Conservation (phyloP, 1,140 invertebrate species). For the Danaus plexippus region DNA sequence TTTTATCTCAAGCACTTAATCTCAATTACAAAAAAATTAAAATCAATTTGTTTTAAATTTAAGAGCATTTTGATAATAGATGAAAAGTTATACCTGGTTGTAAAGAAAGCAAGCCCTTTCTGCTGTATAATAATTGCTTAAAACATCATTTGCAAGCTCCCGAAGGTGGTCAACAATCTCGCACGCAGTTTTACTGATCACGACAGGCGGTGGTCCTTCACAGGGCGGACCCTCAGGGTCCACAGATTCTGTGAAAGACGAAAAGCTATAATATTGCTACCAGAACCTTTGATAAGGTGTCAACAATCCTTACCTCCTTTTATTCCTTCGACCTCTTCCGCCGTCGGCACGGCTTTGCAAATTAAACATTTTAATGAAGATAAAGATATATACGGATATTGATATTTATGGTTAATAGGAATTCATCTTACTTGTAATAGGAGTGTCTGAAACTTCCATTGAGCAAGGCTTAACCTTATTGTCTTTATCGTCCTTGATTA, state of each 20-base stretch:
- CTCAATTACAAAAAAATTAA: too few species aligned
- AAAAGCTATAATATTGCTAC: background rate
- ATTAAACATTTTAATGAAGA: conserved; percentile 2
- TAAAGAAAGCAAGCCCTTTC: conserved; percentile 42
- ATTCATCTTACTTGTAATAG: conserved; percentile 19
- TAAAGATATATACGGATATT: too few species aligned
- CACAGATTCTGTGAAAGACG: conserved; percentile 8
- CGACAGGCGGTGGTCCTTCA: conserved; percentile 16
- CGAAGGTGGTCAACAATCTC: conserved; percentile 40
- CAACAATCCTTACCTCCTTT: conserved; percentile 16
- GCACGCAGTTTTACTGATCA: conserved; percentile 37
- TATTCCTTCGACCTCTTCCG: conserved; percentile 10
- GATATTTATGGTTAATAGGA: too few species aligned
- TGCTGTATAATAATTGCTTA: conserved; percentile 42
- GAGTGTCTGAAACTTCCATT: conserved; percentile 16
- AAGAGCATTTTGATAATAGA: too few species aligned
- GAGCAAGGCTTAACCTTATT: conserved; percentile 32
- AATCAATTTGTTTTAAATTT: too few species aligned
- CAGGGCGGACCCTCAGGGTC: conserved; percentile 15
- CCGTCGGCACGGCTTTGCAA: conserved; percentile 15
- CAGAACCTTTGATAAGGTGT: background rate
- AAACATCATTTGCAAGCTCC: conserved; percentile 27
- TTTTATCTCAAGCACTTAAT: too few species aligned
- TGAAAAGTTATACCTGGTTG: conserved; percentile 23
- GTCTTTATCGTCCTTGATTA: conserved; percentile 9